Conservation (phyloP, 2,888 invertebrate genomes). For the Ceraclea dissimilis region DNA sequence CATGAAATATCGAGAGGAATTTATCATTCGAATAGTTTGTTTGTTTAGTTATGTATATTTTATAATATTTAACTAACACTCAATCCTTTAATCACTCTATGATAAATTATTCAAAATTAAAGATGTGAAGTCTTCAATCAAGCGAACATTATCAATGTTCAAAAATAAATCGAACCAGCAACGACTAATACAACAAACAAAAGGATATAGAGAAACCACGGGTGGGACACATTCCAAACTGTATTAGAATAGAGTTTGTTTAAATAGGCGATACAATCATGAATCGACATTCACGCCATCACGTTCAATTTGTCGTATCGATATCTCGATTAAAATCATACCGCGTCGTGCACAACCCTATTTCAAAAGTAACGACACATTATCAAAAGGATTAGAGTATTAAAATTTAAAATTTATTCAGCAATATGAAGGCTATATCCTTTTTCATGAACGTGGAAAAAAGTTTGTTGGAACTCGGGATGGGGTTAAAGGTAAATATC, state of each 20-base stretch:
- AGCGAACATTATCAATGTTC: background rate
- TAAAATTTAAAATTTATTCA: background rate
- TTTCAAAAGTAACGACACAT: background rate
- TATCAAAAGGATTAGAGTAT: background rate
- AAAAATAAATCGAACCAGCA: too few relatives aligned
- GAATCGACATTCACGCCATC: conserved; percentile 24
- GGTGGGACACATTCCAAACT: conserved; percentile 11
- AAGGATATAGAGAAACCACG: conserved; percentile 7
- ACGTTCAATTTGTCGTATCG: conserved; percentile 2
- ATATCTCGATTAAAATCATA: conserved; percentile 2
- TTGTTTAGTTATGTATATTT: background rate
- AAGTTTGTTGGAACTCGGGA: background rate
- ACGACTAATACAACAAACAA: background rate
- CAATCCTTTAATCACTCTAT: background rate
- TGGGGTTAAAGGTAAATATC: conserved; percentile 10
- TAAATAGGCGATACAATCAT: conserved; percentile 21
- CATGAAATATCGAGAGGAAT: background rate
- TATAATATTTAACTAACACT: background rate
- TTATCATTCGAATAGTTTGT: background rate
- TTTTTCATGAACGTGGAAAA: background rate
- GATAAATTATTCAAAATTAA: conserved; percentile 1
- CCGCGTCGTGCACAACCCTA: background rate
- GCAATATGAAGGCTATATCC: background rate
- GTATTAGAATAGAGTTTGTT: conserved; percentile 11
- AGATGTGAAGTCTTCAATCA: conserved; percentile 1